Evolutionary conservation across 2,113 vertebrate species (phyloP), one percentile per base, ranked within the genome.

Genomic region (Phrynosoma blainvillii): DNA sequence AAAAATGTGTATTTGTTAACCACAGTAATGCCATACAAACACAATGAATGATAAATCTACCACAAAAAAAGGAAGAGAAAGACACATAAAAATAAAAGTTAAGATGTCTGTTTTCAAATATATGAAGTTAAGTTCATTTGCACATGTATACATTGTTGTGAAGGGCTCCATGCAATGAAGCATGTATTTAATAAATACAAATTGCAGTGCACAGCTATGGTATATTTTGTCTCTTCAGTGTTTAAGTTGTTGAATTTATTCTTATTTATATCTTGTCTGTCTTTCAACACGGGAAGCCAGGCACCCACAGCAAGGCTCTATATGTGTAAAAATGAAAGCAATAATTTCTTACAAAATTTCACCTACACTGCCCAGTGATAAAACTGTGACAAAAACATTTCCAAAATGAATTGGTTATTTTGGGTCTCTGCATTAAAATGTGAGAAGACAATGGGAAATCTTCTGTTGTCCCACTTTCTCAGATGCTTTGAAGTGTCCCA

Each of bases 281-380:
- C 47, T 47, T 47, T 47, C 47, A 47, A 47, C 7, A 47, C 5
- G 47, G 47, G 47, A 47, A 47, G 47, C 47, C 5, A 47, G 47
- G 47, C 47, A 47, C 47, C 47, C 47, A 47, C 7, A 77, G 81
- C 59, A 73, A 87, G 16, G 65, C 92, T 92, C 81, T 92, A 91
- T 88, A 93, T 73, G 93, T 6, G 42, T 79, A 89, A 95, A 92
- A 85, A 73, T 80, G 90, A 84, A 87, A 88, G 85, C 92, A 95
- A 95, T 79, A 84, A 5, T 47, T 47, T 47, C 47, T 47, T 47
- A 47, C 47, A 47, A 47, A 47, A 47, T 47, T 6, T 47, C 47
- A 47, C 47, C 47, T 47, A 47, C 47, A 47, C 47, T 47, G 47
- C 47, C 47, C 47, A 47, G 47, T 47, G 47, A 47, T 7, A 47